Conservation (phyloP, 2,888 invertebrate species). For the Caenorhabditis sp. region DNA sequence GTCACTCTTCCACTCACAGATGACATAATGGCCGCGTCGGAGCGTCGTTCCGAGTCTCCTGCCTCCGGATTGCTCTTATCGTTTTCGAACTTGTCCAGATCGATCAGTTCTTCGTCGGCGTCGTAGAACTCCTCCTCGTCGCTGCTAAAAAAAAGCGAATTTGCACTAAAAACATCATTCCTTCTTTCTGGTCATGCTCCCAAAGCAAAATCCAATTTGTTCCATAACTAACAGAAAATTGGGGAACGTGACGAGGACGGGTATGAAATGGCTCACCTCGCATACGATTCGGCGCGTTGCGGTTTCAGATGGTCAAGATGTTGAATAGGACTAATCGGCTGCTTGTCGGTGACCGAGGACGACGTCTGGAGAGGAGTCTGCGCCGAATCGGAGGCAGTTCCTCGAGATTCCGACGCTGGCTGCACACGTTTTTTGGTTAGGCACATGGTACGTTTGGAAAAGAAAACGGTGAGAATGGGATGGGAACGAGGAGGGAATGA, state of each 20-base stretch:
- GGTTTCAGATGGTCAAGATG: conserved; percentile 55
- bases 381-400: conserved; percentile 18
- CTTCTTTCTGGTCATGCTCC: neutral
- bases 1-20: conserved; percentile 19
- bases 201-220: conserved; percentile 44
- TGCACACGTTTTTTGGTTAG: conserved; percentile 54
- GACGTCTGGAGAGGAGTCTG: conserved; percentile 14
- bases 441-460: conserved; percentile 33
- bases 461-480: conserved; percentile 8
- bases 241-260: conserved; percentile 5
- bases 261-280: conserved; percentile 37
- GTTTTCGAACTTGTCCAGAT: conserved; percentile 59
- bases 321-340: conserved; percentile 18
- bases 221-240: conserved; percentile 10
- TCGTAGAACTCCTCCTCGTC: conserved; percentile 81
- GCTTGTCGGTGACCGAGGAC: conserved; percentile 10
- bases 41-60: conserved; percentile 23
- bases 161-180: conserved; percentile 21
- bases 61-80: conserved; percentile 34
- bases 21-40: conserved; percentile 32
- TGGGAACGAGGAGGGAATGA: neutral
- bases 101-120: conserved; percentile 71
- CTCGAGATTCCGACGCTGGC: conserved; percentile 6
- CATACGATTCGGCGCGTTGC: conserved; percentile 48
- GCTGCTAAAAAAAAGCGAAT: conserved; percentile 79